Conservation (phyloP, 1,140 invertebrate species). For the Doryteuthis pealeii region DNA sequence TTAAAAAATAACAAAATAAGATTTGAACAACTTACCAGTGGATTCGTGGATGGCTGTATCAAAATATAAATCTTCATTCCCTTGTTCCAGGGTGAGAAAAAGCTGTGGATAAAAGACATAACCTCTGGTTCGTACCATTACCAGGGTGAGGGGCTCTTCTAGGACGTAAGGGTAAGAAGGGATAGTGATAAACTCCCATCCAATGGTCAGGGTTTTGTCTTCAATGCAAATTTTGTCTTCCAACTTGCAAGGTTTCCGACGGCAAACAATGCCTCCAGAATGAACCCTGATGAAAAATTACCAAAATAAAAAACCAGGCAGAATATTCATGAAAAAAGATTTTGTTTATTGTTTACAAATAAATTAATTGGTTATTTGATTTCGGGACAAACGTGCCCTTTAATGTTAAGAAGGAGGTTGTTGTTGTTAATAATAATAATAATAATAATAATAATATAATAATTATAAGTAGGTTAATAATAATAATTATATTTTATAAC, state of each 20-base stretch:
- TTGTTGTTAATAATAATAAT: too few relatives aligned
- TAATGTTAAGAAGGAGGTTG: too few relatives aligned
- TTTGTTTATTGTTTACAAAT: too few relatives aligned
- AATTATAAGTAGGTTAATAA: too few relatives aligned
- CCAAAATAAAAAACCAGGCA: too few relatives aligned
- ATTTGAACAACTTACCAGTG: constrained; percentile 30
- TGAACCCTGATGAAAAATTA: background rate
- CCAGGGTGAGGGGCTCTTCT: constrained; percentile 31
- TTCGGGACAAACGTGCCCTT: too few relatives aligned
- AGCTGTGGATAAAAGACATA: constrained; percentile 45
- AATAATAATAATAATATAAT: too few relatives aligned
- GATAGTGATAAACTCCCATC: constrained; percentile 53
- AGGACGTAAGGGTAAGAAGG: constrained; percentile 43
- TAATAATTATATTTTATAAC: too few relatives aligned
- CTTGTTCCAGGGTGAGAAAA: constrained; percentile 36
- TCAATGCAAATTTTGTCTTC: constrained; percentile 48
- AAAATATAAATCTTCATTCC: constrained; percentile 47
- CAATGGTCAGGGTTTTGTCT: constrained; percentile 56
- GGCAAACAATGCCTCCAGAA: constrained; percentile 46
- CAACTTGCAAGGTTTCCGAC: constrained; percentile 36
- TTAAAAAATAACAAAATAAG: too few relatives aligned
- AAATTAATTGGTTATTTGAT: too few relatives aligned
- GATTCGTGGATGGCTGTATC: constrained; percentile 38
- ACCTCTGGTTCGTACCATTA: constrained; percentile 45
- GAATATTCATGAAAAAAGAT: too few relatives aligned